phyloP scores from a whole-genome alignment of 2,797 vertebrate species.

The Diglossa cyanea region DNA sequence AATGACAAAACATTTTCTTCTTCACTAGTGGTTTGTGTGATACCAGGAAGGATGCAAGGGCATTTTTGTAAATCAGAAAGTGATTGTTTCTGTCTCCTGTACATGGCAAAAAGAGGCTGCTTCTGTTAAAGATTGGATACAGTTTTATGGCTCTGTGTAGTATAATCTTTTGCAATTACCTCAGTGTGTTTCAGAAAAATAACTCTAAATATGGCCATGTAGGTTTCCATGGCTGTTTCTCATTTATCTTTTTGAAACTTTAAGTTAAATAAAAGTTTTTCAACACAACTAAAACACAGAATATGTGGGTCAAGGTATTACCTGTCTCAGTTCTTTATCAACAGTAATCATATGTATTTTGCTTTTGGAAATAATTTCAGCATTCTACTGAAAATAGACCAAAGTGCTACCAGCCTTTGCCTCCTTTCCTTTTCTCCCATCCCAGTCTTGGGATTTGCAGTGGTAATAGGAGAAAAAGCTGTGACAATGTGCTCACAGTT shows the following conservation, averaged over 20 bases:
- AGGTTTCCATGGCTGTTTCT: neutral
- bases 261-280: neutral
- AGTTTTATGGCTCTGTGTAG: constrained; percentile 6
- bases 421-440: neutral
- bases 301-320: neutral
- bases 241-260: constrained; percentile 11
- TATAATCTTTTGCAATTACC: constrained; percentile 33
- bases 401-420: neutral
- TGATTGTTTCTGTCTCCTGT: neutral
- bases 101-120: neutral
- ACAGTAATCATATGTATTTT: neutral
- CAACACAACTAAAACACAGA: neutral
- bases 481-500: neutral
- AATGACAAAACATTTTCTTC: neutral
- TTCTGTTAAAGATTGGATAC: constrained; percentile 16
- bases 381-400: neutral
- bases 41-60: neutral
- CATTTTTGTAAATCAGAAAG: neutral
- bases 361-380: neutral
- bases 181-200: constrained; percentile 50
- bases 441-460: neutral
- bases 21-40: constrained; percentile 18
- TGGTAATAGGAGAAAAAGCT: neutral
- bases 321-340: neutral
- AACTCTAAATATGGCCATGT: neutral